Percentiles rank a stretch among this genome's conserved stretches.
phyloP scores from a whole-genome alignment of 2,888 invertebrate species.

The Nemurella pictetii region DNA sequence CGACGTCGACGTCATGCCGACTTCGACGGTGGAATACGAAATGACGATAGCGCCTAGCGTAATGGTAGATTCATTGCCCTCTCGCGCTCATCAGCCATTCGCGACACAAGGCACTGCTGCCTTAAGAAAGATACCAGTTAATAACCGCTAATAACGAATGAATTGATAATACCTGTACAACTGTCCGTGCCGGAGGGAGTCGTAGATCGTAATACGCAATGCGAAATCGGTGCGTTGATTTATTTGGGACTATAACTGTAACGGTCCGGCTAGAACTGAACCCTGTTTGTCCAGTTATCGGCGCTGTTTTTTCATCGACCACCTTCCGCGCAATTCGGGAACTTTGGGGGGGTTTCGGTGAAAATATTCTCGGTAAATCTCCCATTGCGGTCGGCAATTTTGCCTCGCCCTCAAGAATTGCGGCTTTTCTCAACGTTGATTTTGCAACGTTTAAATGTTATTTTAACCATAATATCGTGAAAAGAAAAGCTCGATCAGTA shows the following conservation, averaged over 20 bases:
- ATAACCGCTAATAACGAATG: background rate
- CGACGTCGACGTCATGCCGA: background rate
- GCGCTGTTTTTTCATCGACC: background rate
- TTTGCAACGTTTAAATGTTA: background rate
- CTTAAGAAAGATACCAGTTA: background rate
- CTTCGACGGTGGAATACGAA: background rate
- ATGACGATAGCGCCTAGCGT: background rate
- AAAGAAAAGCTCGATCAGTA: background rate
- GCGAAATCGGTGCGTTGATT: background rate
- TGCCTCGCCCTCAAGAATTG: background rate
- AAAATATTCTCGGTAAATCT: background rate
- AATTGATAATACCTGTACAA: background rate
- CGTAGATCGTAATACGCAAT: background rate
- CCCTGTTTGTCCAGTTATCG: background rate
- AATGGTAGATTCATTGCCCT: background rate
- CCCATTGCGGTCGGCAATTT: background rate
- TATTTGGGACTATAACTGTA: background rate
- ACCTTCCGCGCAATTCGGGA: background rate
- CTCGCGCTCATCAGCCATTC: background rate
- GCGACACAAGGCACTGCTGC: background rate
- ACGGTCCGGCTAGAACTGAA: background rate
- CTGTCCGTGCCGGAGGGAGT: background rate
- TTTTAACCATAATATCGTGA: background rate
- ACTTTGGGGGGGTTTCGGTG: background rate
- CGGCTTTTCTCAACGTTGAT: background rate